Percentiles rank a stretch among this genome's conserved stretches.
phyloP scores from a whole-genome alignment of 2,797 vertebrate genomes.

The Muscicapa comitata region DNA sequence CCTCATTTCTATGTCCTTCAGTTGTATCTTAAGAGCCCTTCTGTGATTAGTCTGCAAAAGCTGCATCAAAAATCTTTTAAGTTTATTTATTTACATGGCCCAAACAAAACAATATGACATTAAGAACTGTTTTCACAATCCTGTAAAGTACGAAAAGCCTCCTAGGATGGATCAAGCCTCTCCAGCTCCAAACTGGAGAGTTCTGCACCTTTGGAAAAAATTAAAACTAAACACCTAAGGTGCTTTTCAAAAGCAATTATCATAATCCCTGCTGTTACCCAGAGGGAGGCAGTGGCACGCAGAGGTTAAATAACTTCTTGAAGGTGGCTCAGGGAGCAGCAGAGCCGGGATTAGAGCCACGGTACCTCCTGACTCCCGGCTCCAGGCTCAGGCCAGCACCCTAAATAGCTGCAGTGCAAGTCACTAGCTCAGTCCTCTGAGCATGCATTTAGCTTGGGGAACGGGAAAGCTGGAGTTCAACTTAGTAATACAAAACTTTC shows the following conservation, averaged over 20 bases:
- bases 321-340: neutral
- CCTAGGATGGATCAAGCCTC: neutral
- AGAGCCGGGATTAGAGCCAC: constrained; percentile 10
- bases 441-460: accelerated
- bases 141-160: neutral
- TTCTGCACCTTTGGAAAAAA: neutral
- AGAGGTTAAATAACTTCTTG: constrained; percentile 25
- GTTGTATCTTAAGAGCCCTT: neutral
- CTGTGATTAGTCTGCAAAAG: neutral
- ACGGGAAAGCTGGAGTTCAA: neutral
- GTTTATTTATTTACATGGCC: neutral
- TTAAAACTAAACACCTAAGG: neutral
- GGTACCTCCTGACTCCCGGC: neutral
- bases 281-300: neutral
- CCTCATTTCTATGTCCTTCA: neutral
- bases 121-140: neutral
- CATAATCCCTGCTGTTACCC: neutral
- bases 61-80: neutral
- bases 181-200: neutral
- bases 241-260: constrained; percentile 29
- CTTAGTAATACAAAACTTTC: accelerated
- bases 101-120: neutral
- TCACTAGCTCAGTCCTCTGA: neutral
- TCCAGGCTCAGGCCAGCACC: neutral
- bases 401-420: constrained; percentile 27